Percentiles rank a stretch among this genome's conserved stretches.
Evolutionary conservation across 2,113 vertebrate genomes (phyloP).

Genomic region (Melanostigma gelatinosum): DNA sequence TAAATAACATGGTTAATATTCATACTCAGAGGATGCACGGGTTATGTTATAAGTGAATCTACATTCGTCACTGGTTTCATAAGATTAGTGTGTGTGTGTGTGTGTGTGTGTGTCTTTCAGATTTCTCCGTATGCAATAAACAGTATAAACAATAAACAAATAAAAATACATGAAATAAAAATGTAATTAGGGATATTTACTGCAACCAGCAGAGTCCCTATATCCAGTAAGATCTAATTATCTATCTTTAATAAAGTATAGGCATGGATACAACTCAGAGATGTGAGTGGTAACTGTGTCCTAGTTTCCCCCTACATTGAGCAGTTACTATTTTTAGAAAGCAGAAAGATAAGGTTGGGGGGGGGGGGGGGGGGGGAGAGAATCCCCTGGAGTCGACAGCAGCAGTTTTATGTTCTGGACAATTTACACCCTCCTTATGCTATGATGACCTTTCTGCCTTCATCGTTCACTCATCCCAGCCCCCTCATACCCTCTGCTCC

Average conservation of each 20-base stretch:
- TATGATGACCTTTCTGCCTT: constrained; percentile 60
- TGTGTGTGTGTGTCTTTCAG: constrained; percentile 5
- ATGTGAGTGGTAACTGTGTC: constrained; percentile 44
- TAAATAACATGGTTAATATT: constrained; percentile 19
- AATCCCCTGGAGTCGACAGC: constrained; percentile 56
- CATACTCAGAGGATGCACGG: not conserved
- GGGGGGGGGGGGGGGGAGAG: constrained; percentile 11
- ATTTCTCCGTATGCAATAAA: constrained; percentile 64
- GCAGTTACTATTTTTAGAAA: constrained; percentile 70
- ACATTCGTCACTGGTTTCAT: constrained; percentile 20
- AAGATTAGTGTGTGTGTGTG: constrained; percentile 32
- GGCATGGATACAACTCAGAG: not conserved
- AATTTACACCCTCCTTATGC: constrained; percentile 66
- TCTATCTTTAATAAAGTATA: not conserved
- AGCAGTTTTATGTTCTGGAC: constrained; percentile 63
- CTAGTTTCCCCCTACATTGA: constrained; percentile 50
- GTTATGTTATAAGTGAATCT: not conserved
- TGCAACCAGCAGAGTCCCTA: not conserved
- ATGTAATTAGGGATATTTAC: not conserved
- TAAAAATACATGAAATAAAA: no score
- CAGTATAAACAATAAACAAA: no score
- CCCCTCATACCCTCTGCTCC: not conserved
- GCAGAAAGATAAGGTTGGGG: constrained; percentile 33
- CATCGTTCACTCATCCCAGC: constrained; percentile 32
- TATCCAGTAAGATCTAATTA: not conserved